Conservation (phyloP, 2,113 vertebrate genomes). For the Athene cunicularia region DNA sequence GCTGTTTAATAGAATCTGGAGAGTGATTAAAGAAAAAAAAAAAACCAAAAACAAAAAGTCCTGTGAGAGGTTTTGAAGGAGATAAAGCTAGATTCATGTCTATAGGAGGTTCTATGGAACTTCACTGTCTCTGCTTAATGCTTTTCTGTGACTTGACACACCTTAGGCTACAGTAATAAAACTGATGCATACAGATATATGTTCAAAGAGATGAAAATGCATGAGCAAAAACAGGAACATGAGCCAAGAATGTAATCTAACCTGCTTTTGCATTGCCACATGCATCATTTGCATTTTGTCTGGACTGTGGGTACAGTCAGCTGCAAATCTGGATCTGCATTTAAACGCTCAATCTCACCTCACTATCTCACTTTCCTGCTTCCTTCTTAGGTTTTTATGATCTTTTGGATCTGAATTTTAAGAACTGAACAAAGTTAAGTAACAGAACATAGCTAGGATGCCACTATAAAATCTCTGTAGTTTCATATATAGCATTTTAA, state of each 20-base stretch:
- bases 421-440: neutral
- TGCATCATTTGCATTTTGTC: neutral
- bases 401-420: neutral
- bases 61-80: slow-evolving; percentile 18
- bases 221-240: neutral
- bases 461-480: neutral
- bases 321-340: neutral
- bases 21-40: slow-evolving; percentile 13
- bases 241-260: neutral
- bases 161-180: neutral
- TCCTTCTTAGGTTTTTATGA: neutral
- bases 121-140: neutral
- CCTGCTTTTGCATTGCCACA: neutral
- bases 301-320: neutral
- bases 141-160: neutral
- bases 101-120: neutral
- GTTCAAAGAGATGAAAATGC: neutral
- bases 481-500: neutral
- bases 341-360: neutral
- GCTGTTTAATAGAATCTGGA: slow-evolving; percentile 6
- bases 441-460: neutral
- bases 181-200: neutral
- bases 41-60: neutral
- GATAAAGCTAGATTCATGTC: neutral
- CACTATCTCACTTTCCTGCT: neutral